Evolutionary conservation across 2,797 vertebrate species (phyloP).

Genomic region (Cephalopachus bancanus): DNA sequence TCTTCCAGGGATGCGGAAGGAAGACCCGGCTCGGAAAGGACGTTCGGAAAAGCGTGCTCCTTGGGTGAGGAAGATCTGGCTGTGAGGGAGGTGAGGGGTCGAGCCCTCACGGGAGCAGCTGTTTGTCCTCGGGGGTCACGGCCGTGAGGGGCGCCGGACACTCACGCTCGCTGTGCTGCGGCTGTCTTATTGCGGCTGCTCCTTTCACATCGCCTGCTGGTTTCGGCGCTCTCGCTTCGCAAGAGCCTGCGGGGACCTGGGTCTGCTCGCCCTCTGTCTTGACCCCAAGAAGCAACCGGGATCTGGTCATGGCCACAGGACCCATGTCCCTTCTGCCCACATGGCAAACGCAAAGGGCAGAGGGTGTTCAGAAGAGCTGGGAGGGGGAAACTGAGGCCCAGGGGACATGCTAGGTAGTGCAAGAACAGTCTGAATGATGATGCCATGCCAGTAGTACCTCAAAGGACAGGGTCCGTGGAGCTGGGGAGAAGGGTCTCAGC

Average conservation of each 20-base stretch:
- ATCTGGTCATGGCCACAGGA: background rate
- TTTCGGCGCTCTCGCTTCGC: background rate
- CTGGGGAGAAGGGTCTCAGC: background rate
- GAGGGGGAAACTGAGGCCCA: background rate
- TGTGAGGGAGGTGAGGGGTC: background rate
- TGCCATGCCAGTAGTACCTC: rapidly evolving
- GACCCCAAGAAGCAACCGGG: background rate
- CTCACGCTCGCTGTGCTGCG: background rate
- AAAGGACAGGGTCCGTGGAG: background rate
- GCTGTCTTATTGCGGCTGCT: background rate
- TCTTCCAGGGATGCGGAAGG: background rate
- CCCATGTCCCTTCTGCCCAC: rapidly evolving
- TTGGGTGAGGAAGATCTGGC: background rate
- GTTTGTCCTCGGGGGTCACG: background rate
- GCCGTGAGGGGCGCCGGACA: background rate
- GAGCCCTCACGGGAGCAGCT: background rate
- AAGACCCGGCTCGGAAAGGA: background rate
- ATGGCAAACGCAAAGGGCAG: background rate
- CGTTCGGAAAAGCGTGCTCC: background rate
- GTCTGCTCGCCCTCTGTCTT: background rate
- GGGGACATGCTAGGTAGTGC: background rate
- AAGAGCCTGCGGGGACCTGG: too few species aligned
- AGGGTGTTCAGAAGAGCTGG: rapidly evolving
- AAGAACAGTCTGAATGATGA: background rate
- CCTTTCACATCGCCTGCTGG: background rate